phyloP scores from a whole-genome alignment of 2,888 invertebrate genomes.

The Limnephilus marmoratus region DNA sequence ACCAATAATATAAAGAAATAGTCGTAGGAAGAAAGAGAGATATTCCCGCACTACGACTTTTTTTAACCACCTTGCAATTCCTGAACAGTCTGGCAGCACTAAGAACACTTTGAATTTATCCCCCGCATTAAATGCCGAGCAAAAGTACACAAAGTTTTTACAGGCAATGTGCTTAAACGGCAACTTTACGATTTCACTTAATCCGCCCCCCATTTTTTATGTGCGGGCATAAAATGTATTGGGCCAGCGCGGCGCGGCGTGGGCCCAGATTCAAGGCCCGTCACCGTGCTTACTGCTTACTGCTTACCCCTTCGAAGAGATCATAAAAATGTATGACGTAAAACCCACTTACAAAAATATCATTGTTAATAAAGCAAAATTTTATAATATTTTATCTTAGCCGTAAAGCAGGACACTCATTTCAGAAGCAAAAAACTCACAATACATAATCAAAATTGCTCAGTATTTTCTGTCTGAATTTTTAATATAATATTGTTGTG shows the following conservation, averaged over 20 bases:
- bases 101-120: not conserved
- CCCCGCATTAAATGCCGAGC: slow-evolving; percentile 57
- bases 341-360: not conserved
- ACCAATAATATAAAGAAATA: not conserved
- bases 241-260: not conserved
- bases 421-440: not conserved
- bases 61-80: not conserved
- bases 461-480: too few relatives aligned
- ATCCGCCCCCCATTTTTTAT: slow-evolving; percentile 57
- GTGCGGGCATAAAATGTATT: slow-evolving; percentile 54
- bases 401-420: not conserved
- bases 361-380: not conserved
- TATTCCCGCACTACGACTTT: not conserved
- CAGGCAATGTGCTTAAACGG: slow-evolving; percentile 53
- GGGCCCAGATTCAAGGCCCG: not conserved
- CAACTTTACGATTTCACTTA: slow-evolving; percentile 63
- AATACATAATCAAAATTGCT: not conserved
- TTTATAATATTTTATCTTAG: not conserved
- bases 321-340: not conserved
- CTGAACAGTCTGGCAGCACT: not conserved
- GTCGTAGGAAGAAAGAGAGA: not conserved
- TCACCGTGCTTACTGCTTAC: not conserved
- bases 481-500: too few relatives aligned
- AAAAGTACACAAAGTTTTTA: slow-evolving; percentile 61
- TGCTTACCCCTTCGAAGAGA: not conserved